phyloP scores from a whole-genome alignment of 2,888 invertebrate genomes.

The Agrochola litura region DNA sequence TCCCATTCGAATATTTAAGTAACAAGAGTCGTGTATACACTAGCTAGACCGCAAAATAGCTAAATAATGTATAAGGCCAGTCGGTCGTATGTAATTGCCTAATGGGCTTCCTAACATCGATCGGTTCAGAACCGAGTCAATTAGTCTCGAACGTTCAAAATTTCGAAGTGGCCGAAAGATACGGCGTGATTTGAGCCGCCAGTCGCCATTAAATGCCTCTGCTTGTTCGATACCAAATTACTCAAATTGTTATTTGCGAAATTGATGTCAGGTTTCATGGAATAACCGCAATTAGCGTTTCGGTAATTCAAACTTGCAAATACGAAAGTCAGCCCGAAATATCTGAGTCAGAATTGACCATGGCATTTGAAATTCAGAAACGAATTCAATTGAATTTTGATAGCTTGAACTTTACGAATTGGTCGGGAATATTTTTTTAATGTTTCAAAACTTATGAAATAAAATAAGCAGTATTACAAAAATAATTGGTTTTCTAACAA shows the following conservation, averaged over 20 bases:
- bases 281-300: constrained; percentile 73
- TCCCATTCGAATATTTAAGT: constrained; percentile 44
- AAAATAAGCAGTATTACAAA: constrained; percentile 11
- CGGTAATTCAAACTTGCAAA: constrained; percentile 73
- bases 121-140: constrained; percentile 57
- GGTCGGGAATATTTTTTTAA: constrained; percentile 20
- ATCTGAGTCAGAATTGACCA: constrained; percentile 55
- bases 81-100: constrained; percentile 58
- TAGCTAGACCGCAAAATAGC: constrained; percentile 23
- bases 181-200: constrained; percentile 55
- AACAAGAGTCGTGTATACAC: constrained; percentile 17
- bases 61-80: constrained; percentile 46
- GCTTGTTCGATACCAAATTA: constrained; percentile 71
- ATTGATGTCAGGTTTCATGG: constrained; percentile 75
- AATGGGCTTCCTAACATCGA: constrained; percentile 63
- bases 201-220: constrained; percentile 53
- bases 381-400: constrained; percentile 46
- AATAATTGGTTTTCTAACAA: constrained; percentile 39
- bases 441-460: constrained; percentile 26
- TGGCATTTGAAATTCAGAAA: constrained; percentile 46
- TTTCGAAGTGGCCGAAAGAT: constrained; percentile 63
- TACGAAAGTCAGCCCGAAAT: constrained; percentile 61
- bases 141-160: constrained; percentile 62
- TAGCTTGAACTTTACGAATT: constrained; percentile 46
- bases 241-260: constrained; percentile 77